phyloP scores from a whole-genome alignment of 2,888 invertebrate species.

The Esperia sulphurella region DNA sequence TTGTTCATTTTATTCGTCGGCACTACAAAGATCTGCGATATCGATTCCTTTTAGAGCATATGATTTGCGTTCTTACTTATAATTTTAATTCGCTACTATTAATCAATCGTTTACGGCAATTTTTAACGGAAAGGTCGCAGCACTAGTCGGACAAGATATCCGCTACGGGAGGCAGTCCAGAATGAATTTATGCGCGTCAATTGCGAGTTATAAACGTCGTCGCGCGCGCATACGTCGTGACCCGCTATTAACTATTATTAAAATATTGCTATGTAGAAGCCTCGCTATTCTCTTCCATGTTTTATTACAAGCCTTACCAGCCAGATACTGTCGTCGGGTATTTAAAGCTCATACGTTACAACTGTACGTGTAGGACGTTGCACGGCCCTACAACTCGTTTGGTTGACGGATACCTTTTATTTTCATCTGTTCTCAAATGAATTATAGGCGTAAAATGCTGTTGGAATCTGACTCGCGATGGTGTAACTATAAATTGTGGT shows the following conservation, averaged over 20 bases:
- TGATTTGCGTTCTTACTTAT: slow-evolving; percentile 6
- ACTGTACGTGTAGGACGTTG: slow-evolving; percentile 65
- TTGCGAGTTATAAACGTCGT: slow-evolving; percentile 71
- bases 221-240: slow-evolving; percentile 63
- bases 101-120: slow-evolving; percentile 41
- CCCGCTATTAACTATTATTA: slow-evolving; percentile 77
- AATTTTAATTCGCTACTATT: slow-evolving; percentile 19
- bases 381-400: slow-evolving; percentile 39
- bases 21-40: slow-evolving; percentile 27
- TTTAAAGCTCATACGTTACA: slow-evolving; percentile 71
- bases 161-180: slow-evolving; percentile 50
- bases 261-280: slow-evolving; percentile 73
- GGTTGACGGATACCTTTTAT: slow-evolving; percentile 43
- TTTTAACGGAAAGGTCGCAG: slow-evolving; percentile 49
- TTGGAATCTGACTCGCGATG: slow-evolving; percentile 51
- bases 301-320: slow-evolving; percentile 63
- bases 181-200: slow-evolving; percentile 71
- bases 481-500: slow-evolving; percentile 60
- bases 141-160: slow-evolving; percentile 30
- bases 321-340: slow-evolving; percentile 72
- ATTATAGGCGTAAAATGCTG: slow-evolving; percentile 63
- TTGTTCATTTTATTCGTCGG: slow-evolving; percentile 43
- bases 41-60: slow-evolving; percentile 6
- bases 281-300: slow-evolving; percentile 71
- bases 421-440: slow-evolving; percentile 60